Evolutionary conservation across 2,888 invertebrate genomes (phyloP), one percentile per base, ranked within the genome.

Genomic region (Cotesia congregata): DNA sequence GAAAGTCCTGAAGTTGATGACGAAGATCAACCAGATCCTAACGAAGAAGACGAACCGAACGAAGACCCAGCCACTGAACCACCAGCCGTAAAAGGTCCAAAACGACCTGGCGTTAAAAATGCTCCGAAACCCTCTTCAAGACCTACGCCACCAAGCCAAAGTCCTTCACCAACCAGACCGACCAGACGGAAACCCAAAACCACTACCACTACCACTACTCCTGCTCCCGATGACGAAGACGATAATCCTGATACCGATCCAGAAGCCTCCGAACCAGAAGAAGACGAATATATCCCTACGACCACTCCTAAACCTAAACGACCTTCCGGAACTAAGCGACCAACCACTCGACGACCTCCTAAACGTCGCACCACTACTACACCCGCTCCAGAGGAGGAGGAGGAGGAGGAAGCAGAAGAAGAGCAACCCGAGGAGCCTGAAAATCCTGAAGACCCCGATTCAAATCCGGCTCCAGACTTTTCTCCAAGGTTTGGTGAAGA

Each of bases 1-100:
- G 61, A 72, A 67, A 50, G 72, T 50, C 65, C 75, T 12, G 69
- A 76, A 7, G 71, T 72, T 61, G 41, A 76, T 5, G 76, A 68
- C 40, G 70, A 75, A 30, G 30, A 30, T 30, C 30, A 30, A 17
- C 64, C 65, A 9, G 62, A 77, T 0, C 76, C 77, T 1, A 38
- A 30, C 15, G 72, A 74, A 9, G 69, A 75, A n/a, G 67, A 70
- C 15, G 40, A 39, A n/a, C 20, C 50, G 30, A 67, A 77, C 6
- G 75, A 76, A 61, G 68, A 72, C n/a, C 60, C 67, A 5, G 50
- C 67, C 12, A 61, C 72, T 7, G 12, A 7, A 17, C 41, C 77
- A 50, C 17, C 78, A 15, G 72, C 12, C 15, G 50, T 30, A 20
- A 50, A 50, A 50, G 50, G 50, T 41, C 70, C 7, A 9, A 69